Conservation (phyloP, 2,113 vertebrate species). For the Hylia prasina region DNA sequence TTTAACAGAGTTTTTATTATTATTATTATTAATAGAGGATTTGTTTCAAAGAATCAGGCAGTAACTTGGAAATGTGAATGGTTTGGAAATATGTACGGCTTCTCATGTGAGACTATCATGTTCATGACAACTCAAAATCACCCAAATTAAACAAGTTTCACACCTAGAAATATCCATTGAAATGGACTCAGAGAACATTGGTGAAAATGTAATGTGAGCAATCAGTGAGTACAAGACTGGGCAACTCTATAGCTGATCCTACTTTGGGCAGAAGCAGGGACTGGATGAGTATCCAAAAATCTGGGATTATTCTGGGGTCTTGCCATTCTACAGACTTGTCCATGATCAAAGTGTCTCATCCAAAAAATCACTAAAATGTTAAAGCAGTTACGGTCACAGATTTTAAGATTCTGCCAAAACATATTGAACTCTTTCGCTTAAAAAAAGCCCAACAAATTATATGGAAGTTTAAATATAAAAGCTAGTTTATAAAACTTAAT, state of each 20-base stretch:
- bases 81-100: background rate
- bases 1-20: background rate
- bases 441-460: background rate
- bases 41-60: background rate
- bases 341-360: background rate
- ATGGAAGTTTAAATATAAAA: background rate
- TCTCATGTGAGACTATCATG: background rate
- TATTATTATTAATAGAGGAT: background rate
- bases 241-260: background rate
- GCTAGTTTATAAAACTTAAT: background rate
- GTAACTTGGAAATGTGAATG: background rate
- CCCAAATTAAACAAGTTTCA: fast-evolving
- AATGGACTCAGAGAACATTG: background rate
- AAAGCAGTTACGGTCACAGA: background rate
- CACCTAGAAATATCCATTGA: background rate
- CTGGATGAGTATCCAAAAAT: background rate
- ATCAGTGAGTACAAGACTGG: background rate
- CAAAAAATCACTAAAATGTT: background rate
- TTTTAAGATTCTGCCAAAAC: background rate
- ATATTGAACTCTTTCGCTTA: background rate
- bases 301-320: background rate
- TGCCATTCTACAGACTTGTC: background rate
- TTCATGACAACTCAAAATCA: background rate
- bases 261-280: background rate
- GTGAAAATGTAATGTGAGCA: background rate